Evolutionary conservation across 2,113 vertebrate species (phyloP), one percentile per base, ranked within the genome.

Genomic region (Indri indri): DNA sequence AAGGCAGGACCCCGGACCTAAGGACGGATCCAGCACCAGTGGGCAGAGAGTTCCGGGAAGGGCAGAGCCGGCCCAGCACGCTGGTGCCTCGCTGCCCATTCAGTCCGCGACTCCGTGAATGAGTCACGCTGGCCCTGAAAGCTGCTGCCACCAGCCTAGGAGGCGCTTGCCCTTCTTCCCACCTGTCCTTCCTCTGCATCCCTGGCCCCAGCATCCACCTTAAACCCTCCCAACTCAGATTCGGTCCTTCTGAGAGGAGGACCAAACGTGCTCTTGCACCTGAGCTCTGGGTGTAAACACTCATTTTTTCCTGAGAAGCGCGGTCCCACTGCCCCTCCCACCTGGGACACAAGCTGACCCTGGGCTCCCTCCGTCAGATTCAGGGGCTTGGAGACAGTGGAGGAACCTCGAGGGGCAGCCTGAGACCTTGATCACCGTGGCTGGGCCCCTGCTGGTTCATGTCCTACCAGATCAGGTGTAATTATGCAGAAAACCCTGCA

Each of bases 141-240:
- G 14, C 8, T 2, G 1, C 37, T 2, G 7, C 14, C 7, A 7
- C 8, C 4, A 2, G 13, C 23, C 1, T 16, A 4, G 0, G 50
- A 66, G 3, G 0, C 2, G 17, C 4, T 3, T 13, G 4, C 1
- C 0, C 1, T 11, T 3, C 20, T 16, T 16, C 12, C 12, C 16
- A 0, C 52, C 45, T 61, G 23, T 61, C 59, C 59, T 27, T 61
- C 8, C 59, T 50, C 71, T 40, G 14, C 6, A 8, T 8, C 6
- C 42, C 70, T 18, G 27, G 4, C 12, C 27, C 45, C 37, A 1
- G 2, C 18, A 17, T 54, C 52, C 52, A 61, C 59, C 59, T 61
- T 25, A 61, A 27, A 25, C 59, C 59, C 68, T 37, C 61, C 16
- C 3, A 37, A 23, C 27, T 17, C 0, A 0, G 16, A 20, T 8